Evolutionary conservation across 2,113 vertebrate species (phyloP).

Genomic region (Candoia aspera): DNA sequence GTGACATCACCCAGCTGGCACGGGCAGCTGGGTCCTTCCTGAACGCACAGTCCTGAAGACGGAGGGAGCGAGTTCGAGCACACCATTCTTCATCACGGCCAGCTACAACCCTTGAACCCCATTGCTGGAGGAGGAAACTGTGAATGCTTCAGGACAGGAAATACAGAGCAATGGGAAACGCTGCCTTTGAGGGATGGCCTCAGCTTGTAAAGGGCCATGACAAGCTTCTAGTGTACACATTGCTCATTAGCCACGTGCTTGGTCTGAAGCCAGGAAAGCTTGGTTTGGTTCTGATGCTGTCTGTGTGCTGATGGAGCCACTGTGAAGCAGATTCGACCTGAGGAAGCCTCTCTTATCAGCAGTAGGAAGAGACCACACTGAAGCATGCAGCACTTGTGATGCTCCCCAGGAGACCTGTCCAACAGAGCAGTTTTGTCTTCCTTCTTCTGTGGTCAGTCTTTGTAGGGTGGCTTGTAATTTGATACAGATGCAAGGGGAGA

Average conservation of each 20-base stretch:
- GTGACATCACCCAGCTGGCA: not conserved
- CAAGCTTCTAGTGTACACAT: rapidly evolving
- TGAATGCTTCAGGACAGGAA: not conserved
- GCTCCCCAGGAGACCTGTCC: not conserved
- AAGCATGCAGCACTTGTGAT: not conserved
- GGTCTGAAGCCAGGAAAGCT: not conserved
- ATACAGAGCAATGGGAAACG: not conserved
- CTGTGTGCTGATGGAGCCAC: not conserved
- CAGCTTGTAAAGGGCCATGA: not conserved
- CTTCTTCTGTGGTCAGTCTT: not conserved
- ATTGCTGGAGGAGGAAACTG: not conserved
- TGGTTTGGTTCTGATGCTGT: not conserved
- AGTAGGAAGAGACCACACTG: not conserved
- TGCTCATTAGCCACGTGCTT: not conserved
- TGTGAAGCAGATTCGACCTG: not conserved
- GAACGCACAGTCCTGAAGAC: not conserved
- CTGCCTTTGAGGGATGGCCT: not conserved
- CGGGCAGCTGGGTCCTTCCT: not conserved
- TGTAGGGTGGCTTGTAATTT: not conserved
- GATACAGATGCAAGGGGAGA: not conserved
- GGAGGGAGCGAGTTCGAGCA: not conserved
- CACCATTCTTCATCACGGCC: not conserved
- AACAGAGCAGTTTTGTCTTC: not conserved
- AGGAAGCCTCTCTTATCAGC: not conserved
- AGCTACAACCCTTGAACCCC: not conserved